These are phyloP conservation scores for Neodon shergylaensis DNA, from an alignment of 2,113 vertebrate genomes.

Conservation along the genomic window DNA sequence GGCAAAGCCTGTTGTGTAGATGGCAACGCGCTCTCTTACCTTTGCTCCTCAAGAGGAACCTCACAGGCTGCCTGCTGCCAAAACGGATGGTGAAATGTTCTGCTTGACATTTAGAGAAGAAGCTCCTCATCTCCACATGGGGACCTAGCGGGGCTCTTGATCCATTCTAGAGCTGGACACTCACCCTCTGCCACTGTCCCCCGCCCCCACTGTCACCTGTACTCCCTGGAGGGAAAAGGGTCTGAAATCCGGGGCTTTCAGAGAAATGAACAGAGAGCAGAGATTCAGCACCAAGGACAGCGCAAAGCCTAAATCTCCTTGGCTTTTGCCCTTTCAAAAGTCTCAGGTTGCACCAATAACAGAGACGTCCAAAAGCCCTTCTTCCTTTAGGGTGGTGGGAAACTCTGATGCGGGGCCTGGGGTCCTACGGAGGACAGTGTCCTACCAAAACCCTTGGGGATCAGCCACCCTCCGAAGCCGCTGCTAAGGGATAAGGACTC, in stretches of 20 bases:
- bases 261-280: background rate
- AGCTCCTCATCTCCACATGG: background rate
- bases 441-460: background rate
- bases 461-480: background rate
- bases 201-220: background rate
- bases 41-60: slow-evolving; percentile 7
- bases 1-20: slow-evolving; percentile 59
- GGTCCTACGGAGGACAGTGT: background rate
- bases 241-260: background rate
- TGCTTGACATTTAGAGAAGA: background rate
- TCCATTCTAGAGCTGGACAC: background rate
- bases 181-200: background rate
- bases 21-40: slow-evolving; percentile 48
- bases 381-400: background rate
- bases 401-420: background rate
- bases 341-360: background rate
- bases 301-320: rapidly evolving
- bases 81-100: background rate
- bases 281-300: slow-evolving; percentile 58
- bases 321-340: slow-evolving; percentile 21
- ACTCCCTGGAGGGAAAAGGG: background rate
- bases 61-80: background rate
- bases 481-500: background rate
- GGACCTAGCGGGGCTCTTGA: background rate
- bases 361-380: background rate